Evolutionary conservation across 2,113 vertebrate species (phyloP).

Genomic region (Apteryx owenii): DNA sequence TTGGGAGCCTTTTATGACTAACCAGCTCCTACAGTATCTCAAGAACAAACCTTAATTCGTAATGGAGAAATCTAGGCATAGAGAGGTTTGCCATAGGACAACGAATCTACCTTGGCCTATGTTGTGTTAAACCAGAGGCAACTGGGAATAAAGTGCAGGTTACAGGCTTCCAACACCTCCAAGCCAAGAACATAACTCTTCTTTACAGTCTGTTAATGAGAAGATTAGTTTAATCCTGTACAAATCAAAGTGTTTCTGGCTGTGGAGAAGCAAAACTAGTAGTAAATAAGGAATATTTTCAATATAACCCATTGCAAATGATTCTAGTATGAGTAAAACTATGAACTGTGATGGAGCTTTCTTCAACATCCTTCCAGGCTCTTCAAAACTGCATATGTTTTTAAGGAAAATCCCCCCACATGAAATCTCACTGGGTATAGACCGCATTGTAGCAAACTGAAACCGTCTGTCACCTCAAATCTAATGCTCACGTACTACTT

Average conservation of each 20-base stretch:
- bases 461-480: background rate
- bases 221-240: background rate
- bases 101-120: background rate
- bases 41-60: background rate
- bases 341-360: background rate
- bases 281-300: background rate
- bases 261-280: background rate
- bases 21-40: background rate
- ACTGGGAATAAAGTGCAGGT: background rate
- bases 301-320: background rate
- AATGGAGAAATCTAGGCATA: background rate
- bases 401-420: background rate
- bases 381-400: background rate
- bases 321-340: background rate
- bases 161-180: background rate
- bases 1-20: background rate
- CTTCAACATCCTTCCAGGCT: background rate
- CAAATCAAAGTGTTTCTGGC: background rate
- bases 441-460: background rate
- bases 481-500: background rate
- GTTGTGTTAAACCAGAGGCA: background rate
- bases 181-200: background rate
- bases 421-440: background rate
- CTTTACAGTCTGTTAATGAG: background rate
- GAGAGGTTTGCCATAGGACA: background rate